Base-by-base conservation (phyloP, 2,797 vertebrate species). In the Protonibea diacanthus region DNA sequence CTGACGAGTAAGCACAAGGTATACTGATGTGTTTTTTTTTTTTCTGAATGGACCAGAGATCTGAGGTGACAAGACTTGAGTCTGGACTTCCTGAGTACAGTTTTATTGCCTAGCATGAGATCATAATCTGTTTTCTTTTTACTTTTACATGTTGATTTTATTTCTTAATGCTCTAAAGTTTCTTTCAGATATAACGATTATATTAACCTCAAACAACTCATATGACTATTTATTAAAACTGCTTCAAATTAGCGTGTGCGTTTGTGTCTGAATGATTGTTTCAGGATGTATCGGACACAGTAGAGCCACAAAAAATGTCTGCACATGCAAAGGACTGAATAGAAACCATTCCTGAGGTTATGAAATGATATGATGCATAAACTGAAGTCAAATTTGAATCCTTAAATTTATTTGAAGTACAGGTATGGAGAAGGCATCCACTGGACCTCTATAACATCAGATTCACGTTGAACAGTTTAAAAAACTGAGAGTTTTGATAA, bases 201-300 rank as follows among this genome's bases (percentile, higher is more conserved):
- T 92, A 94, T 90, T 94, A 93, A 94, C 83, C 85, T 84, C 80
- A 81, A 88, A 91, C 71, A 84, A 90, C 85, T 88, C 78, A 29
- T 89, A 86, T 82, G 73, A 86, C 74, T 92, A 94, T 94, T 94
- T 93, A 94, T 95, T 94, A 92, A 94, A 94, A 90, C 33, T 76
- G 87, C 86, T 94, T 91, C 82, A 90, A 92, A 87, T 77, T 53
- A 89, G 12, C 40, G 13, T 59, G 27, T 70, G 65, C 68, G 21
- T 79, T 61, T 67, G 51, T 69, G 71, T 70, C 27, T 71, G 6
- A 40, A 15, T 65, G 38, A 48, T 1, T 66, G 18, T 62, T 47
- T 62, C 15, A n/a, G 18, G 47, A 58, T 38, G 1, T 25, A n/a
- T 58, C 8, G 1, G 9, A 15, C 52, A 23, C 2, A 10, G 12